A percentile compares a stretch with the other conserved stretches of the same genome.
Conservation (phyloP, 2,113 vertebrate genomes). For the Canis aureus region DNA sequence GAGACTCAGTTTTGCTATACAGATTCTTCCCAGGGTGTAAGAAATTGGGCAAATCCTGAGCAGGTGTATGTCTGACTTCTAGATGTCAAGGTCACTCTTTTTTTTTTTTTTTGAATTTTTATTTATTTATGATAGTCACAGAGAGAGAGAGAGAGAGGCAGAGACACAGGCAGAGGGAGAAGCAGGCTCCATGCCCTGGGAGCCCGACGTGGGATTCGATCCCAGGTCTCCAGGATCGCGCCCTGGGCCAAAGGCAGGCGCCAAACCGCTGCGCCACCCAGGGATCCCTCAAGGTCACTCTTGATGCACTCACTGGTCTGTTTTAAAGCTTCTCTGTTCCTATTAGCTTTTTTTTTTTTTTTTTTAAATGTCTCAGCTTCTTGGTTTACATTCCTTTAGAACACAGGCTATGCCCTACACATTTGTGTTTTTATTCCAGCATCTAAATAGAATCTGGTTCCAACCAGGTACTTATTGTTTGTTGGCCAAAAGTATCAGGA, state of each 20-base stretch:
- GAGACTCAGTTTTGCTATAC: background rate
- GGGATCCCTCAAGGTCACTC: background rate
- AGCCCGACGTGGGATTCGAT: too few species aligned
- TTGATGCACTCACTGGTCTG: background rate
- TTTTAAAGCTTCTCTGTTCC: background rate
- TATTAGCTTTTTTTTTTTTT: background rate
- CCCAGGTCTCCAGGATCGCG: too few species aligned
- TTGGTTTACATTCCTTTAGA: background rate
- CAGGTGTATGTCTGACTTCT: background rate
- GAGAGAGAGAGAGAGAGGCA: too few species aligned
- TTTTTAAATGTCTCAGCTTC: background rate
- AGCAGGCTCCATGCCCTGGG: too few species aligned
- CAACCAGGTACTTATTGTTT: background rate
- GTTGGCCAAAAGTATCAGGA: background rate
- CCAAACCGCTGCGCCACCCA: too few species aligned
- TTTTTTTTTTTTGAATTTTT: too few species aligned
- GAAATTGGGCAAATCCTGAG: background rate
- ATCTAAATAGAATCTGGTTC: background rate
- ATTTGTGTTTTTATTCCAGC: background rate
- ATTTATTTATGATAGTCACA: too few species aligned
- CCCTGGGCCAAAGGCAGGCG: too few species aligned
- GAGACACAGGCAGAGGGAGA: too few species aligned
- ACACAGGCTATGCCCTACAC: background rate
- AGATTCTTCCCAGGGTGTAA: background rate
- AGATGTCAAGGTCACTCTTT: background rate